phyloP scores from a whole-genome alignment of 1,140 invertebrate species.

The Xylocopa sonorina region DNA sequence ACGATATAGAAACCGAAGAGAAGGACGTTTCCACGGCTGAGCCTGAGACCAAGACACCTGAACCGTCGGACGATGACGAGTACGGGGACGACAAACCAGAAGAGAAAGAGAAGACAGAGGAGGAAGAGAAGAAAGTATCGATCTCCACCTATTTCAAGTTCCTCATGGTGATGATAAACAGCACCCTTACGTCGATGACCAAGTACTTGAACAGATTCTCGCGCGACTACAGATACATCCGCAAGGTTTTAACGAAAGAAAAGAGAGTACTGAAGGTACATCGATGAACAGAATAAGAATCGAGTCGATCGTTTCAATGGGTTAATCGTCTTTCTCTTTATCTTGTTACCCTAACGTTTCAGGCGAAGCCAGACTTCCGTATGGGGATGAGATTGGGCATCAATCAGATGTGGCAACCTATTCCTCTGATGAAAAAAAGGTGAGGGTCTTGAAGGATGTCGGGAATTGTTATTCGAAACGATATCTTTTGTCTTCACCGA shows the following conservation, averaged over 20 bases:
- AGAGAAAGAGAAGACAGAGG: conserved; percentile 63
- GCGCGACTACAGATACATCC: conserved; percentile 95
- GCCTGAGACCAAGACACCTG: conserved; percentile 61
- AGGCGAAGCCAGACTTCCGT: conserved; percentile 87
- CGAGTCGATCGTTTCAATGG: background rate
- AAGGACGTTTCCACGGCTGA: conserved; percentile 58
- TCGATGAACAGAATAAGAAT: background rate
- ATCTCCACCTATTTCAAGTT: conserved; percentile 83
- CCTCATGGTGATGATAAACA: conserved; percentile 88
- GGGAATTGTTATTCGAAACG: background rate
- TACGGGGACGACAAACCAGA: conserved; percentile 25
- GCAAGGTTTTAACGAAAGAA: conserved; percentile 88
- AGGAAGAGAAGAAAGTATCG: conserved; percentile 69
- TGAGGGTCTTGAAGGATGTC: conserved; percentile 75
- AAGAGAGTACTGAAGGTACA: conserved; percentile 93
- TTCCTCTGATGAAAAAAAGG: conserved; percentile 83
- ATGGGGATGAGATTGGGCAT: conserved; percentile 86
- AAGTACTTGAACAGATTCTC: conserved; percentile 93
- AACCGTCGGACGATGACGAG: conserved; percentile 56
- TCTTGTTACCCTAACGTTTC: conserved; percentile 39
- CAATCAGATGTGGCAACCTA: conserved; percentile 88
- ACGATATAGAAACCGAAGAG: conserved; percentile 69
- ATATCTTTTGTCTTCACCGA: background rate
- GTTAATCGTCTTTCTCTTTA: conserved; percentile 29
- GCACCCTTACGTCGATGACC: conserved; percentile 93